phyloP scores from a whole-genome alignment of 2,113 vertebrate species.

The Anguilla rostrata region DNA sequence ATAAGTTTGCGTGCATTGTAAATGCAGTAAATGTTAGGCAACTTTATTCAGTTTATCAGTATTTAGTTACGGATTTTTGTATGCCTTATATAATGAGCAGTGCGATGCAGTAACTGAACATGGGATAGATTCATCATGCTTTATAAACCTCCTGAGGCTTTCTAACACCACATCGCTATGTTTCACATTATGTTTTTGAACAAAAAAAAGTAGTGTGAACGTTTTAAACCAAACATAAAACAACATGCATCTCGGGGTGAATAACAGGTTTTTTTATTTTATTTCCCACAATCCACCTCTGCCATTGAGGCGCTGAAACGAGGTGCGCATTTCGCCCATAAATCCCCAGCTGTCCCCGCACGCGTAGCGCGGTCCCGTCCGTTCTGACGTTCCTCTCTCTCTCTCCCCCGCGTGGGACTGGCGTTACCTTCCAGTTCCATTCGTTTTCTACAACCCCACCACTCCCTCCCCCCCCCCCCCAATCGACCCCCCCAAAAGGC shows the following conservation, averaged over 20 bases:
- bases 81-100: neutral
- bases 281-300: neutral
- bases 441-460: neutral
- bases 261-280: neutral
- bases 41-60: too few species aligned
- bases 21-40: too few species aligned
- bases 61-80: too few species aligned
- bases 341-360: constrained; percentile 27
- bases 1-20: too few species aligned
- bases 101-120: neutral
- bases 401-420: neutral
- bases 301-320: neutral
- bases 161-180: too few species aligned
- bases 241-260: neutral
- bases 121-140: too few species aligned
- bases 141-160: too few species aligned
- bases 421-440: constrained; percentile 12
- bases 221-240: neutral
- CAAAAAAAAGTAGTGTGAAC: too few species aligned
- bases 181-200: too few species aligned
- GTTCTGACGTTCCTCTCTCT: neutral
- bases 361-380: neutral
- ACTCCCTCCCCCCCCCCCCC: neutral
- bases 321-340: constrained; percentile 28
- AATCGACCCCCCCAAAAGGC: constrained; percentile 30